Conservation (phyloP, 2,113 vertebrate genomes). For the Carlito syrichta region DNA sequence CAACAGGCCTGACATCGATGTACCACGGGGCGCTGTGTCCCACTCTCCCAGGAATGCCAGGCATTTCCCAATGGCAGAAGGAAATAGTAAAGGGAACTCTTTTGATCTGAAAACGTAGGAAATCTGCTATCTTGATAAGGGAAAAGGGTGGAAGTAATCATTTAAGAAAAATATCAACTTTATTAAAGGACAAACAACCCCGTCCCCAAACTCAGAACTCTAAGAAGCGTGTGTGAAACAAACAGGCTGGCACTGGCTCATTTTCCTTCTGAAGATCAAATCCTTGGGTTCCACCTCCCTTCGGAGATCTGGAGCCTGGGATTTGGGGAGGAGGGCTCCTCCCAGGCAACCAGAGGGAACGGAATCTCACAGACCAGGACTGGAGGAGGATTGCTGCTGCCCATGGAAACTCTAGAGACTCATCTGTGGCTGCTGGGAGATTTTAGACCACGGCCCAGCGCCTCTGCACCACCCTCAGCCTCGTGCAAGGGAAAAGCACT, state of each 20-base stretch:
- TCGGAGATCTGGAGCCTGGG: background rate
- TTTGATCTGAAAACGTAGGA: background rate
- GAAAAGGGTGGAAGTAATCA: background rate
- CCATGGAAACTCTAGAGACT: background rate
- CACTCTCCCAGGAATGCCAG: background rate
- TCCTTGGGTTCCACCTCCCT: background rate
- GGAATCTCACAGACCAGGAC: no score
- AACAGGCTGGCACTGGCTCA: background rate
- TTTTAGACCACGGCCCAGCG: background rate
- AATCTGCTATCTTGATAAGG: background rate
- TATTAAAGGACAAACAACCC: background rate
- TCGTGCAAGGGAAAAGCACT: constrained; percentile 31
- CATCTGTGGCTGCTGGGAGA: background rate
- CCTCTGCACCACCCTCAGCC: background rate
- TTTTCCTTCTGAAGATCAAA: background rate
- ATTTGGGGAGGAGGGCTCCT: background rate
- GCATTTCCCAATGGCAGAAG: background rate
- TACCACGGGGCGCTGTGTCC: no score
- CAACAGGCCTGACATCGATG: background rate
- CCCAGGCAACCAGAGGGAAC: fast-evolving
- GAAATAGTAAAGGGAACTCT: background rate
- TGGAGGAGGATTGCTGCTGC: no score
- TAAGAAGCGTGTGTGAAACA: background rate
- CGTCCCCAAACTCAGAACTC: background rate
- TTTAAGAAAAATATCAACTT: background rate